Conservation (phyloP, 2,113 vertebrate genomes). For the Nicator chloris region DNA sequence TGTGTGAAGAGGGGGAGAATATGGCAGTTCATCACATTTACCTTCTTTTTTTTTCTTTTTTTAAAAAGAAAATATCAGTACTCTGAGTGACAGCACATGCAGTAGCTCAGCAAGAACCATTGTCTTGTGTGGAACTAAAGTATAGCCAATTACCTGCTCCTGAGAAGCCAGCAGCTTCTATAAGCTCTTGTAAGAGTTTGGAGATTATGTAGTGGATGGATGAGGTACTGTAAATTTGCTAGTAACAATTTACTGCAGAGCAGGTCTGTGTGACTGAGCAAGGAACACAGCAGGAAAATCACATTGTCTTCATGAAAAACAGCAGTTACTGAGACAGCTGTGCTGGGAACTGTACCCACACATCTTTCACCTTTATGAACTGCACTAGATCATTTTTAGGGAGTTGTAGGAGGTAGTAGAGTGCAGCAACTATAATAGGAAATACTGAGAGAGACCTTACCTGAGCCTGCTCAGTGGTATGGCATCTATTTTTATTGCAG, state of each 20-base stretch:
- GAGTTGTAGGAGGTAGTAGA: background rate
- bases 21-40: background rate
- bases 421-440: background rate
- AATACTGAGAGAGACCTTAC: background rate
- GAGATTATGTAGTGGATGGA: background rate
- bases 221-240: slow-evolving; percentile 2
- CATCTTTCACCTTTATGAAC: background rate
- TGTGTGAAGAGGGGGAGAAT: background rate
- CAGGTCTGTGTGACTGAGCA: background rate
- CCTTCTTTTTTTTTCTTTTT: background rate
- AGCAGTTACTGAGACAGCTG: background rate
- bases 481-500: background rate
- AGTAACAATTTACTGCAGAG: background rate
- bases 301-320: background rate
- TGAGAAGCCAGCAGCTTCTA: background rate
- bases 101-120: background rate
- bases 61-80: background rate
- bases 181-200: background rate
- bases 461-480: background rate
- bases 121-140: background rate
- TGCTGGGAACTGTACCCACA: background rate
- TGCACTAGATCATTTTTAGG: background rate
- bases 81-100: background rate
- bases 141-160: background rate
- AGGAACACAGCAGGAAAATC: background rate